Evolutionary conservation across 2,113 vertebrate species (phyloP).

Genomic region (Canis aureus): DNA sequence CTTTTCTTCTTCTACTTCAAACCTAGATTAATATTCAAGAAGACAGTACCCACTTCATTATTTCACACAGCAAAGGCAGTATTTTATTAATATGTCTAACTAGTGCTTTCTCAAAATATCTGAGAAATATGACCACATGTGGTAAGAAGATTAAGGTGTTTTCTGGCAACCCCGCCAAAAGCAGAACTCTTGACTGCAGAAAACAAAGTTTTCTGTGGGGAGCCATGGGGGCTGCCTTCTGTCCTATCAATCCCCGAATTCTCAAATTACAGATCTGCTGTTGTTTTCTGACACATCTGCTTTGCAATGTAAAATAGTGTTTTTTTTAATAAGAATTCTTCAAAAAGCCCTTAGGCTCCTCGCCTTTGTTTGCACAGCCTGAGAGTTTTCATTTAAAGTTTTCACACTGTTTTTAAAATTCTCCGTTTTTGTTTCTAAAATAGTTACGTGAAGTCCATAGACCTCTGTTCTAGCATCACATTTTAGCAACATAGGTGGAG

Average conservation of each 20-base stretch:
- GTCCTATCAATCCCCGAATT: conserved; percentile 71
- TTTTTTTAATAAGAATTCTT: conserved; percentile 80
- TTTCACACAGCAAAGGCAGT: not conserved
- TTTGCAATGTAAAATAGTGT: conserved; percentile 80
- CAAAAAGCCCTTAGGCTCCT: conserved; percentile 76
- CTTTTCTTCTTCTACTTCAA: conserved; percentile 44
- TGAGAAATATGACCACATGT: conserved; percentile 60
- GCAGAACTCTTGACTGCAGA: conserved; percentile 36
- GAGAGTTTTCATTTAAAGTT: conserved; percentile 82
- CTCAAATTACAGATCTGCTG: conserved; percentile 73
- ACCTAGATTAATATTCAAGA: conserved; percentile 60
- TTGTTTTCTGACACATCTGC: conserved; percentile 79
- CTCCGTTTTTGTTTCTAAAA: conserved; percentile 78
- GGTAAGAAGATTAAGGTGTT: conserved; percentile 52
- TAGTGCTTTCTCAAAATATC: conserved; percentile 59
- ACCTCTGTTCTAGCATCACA: conserved; percentile 65
- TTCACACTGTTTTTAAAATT: conserved; percentile 82
- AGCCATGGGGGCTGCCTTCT: conserved; percentile 68
- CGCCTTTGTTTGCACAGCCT: conserved; percentile 79
- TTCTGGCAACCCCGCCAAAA: not conserved
- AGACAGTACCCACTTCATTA: conserved; percentile 17
- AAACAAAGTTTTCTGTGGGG: conserved; percentile 66
- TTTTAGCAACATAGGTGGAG: conserved; percentile 34
- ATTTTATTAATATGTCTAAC: conserved; percentile 56
- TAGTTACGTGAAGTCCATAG: conserved; percentile 74